Conservation (phyloP, 2,888 invertebrate species). For the Linyphia triangularis region DNA sequence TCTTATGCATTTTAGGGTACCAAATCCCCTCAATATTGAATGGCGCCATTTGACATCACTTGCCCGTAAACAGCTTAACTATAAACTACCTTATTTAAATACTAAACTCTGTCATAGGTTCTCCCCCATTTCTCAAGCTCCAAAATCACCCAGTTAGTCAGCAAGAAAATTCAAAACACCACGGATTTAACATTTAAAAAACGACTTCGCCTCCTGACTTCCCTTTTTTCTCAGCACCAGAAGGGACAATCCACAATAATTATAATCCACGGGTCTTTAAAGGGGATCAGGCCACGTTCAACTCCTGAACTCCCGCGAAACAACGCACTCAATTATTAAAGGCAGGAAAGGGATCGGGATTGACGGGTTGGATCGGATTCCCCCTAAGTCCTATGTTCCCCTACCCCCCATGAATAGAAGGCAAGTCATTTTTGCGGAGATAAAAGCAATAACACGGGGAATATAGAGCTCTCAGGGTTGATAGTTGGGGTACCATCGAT, state of each 20-base stretch:
- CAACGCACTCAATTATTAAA: constrained; percentile 65
- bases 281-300: constrained; percentile 23
- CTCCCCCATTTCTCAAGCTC: too few species aligned
- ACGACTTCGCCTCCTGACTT: too few species aligned
- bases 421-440: constrained; percentile 67
- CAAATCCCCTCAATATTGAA: too few species aligned
- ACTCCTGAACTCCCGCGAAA: constrained; percentile 47
- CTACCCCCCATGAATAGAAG: constrained; percentile 33
- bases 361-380: constrained; percentile 29
- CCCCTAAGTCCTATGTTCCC: neutral
- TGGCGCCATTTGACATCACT: too few species aligned
- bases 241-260: constrained; percentile 11
- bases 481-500: constrained; percentile 42
- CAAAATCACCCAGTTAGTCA: too few species aligned
- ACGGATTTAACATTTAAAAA: too few species aligned
- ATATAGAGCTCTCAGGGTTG: constrained; percentile 54
- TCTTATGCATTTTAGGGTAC: too few species aligned
- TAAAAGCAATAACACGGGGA: constrained; percentile 70
- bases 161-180: too few species aligned
- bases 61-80: too few species aligned
- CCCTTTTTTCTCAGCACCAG: neutral
- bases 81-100: too few species aligned
- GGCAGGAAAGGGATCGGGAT: constrained; percentile 26
- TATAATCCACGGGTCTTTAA: constrained; percentile 36
- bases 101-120: too few species aligned